Conservation (phyloP, 2,888 invertebrate genomes). For the Gymnosoma rotundatum region DNA sequence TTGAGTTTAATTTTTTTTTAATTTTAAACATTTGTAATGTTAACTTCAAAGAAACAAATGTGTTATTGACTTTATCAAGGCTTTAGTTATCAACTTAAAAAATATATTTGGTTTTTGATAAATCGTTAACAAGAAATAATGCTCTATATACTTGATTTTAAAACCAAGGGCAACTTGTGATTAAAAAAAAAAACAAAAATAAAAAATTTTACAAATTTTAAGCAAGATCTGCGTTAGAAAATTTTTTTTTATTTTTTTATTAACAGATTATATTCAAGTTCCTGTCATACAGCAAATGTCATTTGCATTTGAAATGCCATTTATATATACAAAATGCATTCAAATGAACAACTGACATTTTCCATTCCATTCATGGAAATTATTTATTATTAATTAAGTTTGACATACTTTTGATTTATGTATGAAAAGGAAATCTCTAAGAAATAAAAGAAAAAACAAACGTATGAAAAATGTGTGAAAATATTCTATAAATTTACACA, state of each 20-base stretch:
- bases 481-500: constrained; percentile 56
- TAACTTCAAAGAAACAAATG: not conserved
- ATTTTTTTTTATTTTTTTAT: not conserved
- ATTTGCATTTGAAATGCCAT: constrained; percentile 58
- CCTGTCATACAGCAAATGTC: constrained; percentile 45
- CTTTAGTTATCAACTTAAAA: not conserved
- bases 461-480: constrained; percentile 7
- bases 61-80: constrained; percentile 17
- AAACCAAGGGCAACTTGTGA: constrained; percentile 48
- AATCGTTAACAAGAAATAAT: constrained; percentile 17
- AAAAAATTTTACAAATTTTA: not conserved
- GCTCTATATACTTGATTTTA: constrained; percentile 19
- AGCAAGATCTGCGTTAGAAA: not conserved
- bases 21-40: no score
- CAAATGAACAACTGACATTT: constrained; percentile 62
- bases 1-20: no score
- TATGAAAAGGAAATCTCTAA: constrained; percentile 21
- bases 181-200: not conserved
- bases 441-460: constrained; percentile 1
- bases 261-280: constrained; percentile 20
- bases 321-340: constrained; percentile 61
- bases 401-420: constrained; percentile 68
- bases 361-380: constrained; percentile 61
- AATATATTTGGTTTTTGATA: constrained; percentile 16
- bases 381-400: constrained; percentile 67